Evolutionary conservation across 1,140 invertebrate species (phyloP), one percentile per base, ranked within the genome.

Genomic region (Drosophila teissieri): DNA sequence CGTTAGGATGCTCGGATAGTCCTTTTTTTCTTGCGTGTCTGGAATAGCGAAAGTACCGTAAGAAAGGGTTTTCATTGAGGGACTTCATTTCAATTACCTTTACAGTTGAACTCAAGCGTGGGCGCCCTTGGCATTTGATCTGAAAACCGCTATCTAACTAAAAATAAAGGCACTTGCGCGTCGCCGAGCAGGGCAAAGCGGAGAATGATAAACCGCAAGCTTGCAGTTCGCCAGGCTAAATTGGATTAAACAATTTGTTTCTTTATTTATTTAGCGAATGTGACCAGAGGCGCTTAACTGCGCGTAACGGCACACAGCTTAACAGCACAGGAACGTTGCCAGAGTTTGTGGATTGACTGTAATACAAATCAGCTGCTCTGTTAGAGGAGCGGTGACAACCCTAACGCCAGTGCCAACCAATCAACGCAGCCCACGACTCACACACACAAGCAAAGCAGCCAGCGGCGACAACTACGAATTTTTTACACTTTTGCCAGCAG

Each of bases 371-470:
- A 80, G 78, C 76, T 83, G 80, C 8, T 40, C 12, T 84, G 70
- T 11, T 40, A 45, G 11, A 10, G 10, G 5, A 10, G 15, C 36
- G 45, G 48, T 76, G 75, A 51, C 72, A 84, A 8, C 80, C 10
- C 57, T 37, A 49, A 1, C 49, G 64, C 69, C 82, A 82, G 78
- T 42, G 48, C 2, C 60, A 70, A 24, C 82, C 82, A 86, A 86
- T 86, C 82, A 86, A 80, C 62, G 67, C 69, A 60, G 73, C 74
- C 82, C 82, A 86, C 82, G 82, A 86, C 46, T 56, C 76, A 76
- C 79, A 86, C 80, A 83, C 65, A 83, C 80, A 81, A 78, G 49
- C 78, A 40, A 62, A 73, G 55, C 44, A 37, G 52, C 34, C 14
- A 49, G 46, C 46, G 46, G 65, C 39, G 56, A 24, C 80, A 88